Evolutionary conservation across 2,113 vertebrate genomes (phyloP).

Genomic region (Neomonachus schauinslandi): DNA sequence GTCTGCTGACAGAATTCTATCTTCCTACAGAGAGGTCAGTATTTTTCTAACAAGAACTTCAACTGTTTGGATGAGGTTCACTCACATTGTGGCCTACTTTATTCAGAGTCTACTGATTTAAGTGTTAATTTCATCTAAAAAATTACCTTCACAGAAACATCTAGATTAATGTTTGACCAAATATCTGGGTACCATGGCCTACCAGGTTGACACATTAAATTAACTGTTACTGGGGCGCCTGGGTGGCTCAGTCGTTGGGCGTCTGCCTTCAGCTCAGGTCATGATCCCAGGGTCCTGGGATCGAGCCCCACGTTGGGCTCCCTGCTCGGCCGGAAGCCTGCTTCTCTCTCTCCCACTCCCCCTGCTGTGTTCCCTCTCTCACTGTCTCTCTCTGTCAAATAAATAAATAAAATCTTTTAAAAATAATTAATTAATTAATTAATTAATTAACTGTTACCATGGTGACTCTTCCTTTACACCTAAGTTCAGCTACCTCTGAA

Average conservation of each 20-base stretch:
- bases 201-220: neutral
- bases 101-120: neutral
- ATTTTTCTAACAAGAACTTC: neutral
- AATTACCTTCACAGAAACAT: neutral
- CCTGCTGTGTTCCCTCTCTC: too few relatives aligned
- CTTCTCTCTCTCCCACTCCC: too few relatives aligned
- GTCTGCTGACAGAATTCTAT: neutral
- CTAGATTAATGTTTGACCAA: neutral
- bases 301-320: too few relatives aligned
- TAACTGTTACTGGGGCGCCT: neutral
- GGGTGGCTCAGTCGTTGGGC: too few relatives aligned
- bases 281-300: too few relatives aligned
- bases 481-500: neutral
- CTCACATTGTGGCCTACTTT: neutral
- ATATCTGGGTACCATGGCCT: neutral
- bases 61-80: neutral
- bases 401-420: too few relatives aligned
- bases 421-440: too few relatives aligned
- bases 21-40: neutral
- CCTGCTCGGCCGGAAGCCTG: too few relatives aligned
- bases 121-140: conserved; percentile 15
- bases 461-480: neutral
- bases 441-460: neutral
- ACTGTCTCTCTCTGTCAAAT: too few relatives aligned
- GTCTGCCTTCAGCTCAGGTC: too few relatives aligned